Percentiles rank a stretch among this genome's conserved stretches.
Evolutionary conservation across 2,113 vertebrate species (phyloP).

Genomic region (Laticauda colubrina): DNA sequence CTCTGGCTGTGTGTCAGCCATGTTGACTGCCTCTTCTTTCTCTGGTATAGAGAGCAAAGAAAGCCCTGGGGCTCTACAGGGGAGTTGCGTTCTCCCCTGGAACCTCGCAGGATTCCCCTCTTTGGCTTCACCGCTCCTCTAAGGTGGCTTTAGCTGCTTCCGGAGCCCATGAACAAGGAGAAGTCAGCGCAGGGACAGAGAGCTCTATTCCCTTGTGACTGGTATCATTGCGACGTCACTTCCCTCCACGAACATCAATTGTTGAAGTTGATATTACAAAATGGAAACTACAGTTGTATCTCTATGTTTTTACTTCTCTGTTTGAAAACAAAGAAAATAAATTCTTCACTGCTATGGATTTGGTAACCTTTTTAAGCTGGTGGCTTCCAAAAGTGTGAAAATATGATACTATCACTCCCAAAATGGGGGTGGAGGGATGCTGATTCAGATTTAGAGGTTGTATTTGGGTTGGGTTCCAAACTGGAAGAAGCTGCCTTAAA

Average conservation of each 20-base stretch:
- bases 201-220: too few species aligned
- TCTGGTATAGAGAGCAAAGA: too few species aligned
- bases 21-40: too few species aligned
- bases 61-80: too few species aligned
- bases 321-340: not conserved
- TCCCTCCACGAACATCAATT: not conserved
- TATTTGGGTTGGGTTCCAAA: not conserved
- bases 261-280: not conserved
- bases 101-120: too few species aligned
- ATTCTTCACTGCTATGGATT: not conserved
- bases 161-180: too few species aligned
- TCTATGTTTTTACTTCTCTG: not conserved
- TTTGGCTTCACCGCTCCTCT: too few species aligned
- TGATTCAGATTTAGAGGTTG: not conserved
- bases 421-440: not conserved
- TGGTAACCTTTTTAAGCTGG: not conserved
- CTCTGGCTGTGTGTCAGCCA: too few species aligned
- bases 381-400: not conserved
- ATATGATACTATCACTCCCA: not conserved
- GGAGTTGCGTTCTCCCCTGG: too few species aligned
- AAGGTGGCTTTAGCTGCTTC: too few species aligned
- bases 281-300: not conserved
- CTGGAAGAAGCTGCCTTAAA: not conserved
- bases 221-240: too few species aligned
- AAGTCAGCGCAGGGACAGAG: too few species aligned